Evolutionary conservation across 2,797 vertebrate genomes (phyloP).

Genomic region (Platalea minor): DNA sequence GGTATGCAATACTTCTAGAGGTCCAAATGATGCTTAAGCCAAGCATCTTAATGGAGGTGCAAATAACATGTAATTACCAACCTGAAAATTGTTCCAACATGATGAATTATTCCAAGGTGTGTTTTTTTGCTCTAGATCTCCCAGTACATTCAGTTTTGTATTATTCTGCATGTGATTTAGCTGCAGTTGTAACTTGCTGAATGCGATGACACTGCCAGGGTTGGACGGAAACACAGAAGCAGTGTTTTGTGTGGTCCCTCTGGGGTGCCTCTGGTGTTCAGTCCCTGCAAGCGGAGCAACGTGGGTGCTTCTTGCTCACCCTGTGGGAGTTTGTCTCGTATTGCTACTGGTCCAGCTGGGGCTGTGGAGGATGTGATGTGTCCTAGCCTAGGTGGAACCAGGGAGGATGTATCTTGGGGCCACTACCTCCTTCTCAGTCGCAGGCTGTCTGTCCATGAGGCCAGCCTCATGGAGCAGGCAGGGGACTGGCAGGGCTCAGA

Average conservation of each 20-base stretch:
- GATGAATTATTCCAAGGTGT: not conserved
- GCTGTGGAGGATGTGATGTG: not conserved
- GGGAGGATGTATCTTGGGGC: not conserved
- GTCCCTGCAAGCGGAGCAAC: not conserved
- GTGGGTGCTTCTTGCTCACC: not conserved
- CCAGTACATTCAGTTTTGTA: not conserved
- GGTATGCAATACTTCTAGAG: not conserved
- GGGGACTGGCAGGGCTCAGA: not conserved
- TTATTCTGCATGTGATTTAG: not conserved
- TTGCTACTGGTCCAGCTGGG: not conserved
- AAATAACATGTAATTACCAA: not conserved
- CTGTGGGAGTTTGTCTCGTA: not conserved
- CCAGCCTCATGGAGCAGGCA: not conserved
- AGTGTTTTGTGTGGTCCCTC: not conserved
- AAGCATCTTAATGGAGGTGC: not conserved
- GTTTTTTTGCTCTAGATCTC: not conserved
- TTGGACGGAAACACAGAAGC: not conserved
- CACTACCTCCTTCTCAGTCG: not conserved
- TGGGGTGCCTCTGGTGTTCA: too few species aligned
- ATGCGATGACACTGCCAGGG: rapidly evolving
- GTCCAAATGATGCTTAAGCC: not conserved
- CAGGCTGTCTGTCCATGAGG: not conserved
- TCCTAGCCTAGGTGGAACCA: too few species aligned
- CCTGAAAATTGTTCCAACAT: not conserved
- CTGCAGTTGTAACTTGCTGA: too few species aligned